Base-by-base conservation (phyloP, 2,113 vertebrate species). In the Cichladusa arquata region DNA sequence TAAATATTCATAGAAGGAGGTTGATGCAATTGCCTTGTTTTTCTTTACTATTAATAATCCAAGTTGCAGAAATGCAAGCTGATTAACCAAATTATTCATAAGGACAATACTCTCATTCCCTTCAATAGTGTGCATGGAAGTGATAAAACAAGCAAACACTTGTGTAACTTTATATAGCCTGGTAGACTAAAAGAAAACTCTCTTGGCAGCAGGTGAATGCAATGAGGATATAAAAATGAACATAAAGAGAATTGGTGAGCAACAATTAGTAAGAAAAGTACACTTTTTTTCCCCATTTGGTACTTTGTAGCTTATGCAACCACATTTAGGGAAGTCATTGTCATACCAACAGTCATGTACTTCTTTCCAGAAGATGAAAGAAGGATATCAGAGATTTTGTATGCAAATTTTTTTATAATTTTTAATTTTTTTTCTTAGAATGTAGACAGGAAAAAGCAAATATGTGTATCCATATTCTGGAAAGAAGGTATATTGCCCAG, bases 231-330 rank as follows among this genome's bases (percentile, higher is more conserved):
- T 24, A 96, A 38, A 66, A 88, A 80, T 61, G 78, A 96, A 72
- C 73, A 92, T 94, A 92, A 96, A 95, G 90, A 95, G 73, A 48
- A 92, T 36, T 93, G 87, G 77, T 91, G 57, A 95, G 51, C 15
- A 91, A 81, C 65, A 79, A 67, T 95, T 91, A 94, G 69, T 64
- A 60, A 54, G 61, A 71, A 79, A 92, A 95, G 93, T 76, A 87
- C 69, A 62, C 51, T 67, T 28, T 91, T 91, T 28, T 79, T 79
- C 77, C 44, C 87, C n/a, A 48, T 61, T 87, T 67, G 24, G 53
- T 81, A 44, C 18, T 90, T 82, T 72, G 28, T 51, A 82, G 65
- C 81, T 93, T 90, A 61, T 14, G 33, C 28, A 94, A 69, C 29
- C 45, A 54, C 36, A 80, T 69, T 3, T 2, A 77, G 25, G 61